Base-by-base conservation (phyloP, 2,113 vertebrate genomes). In the Taxidea taxus region DNA sequence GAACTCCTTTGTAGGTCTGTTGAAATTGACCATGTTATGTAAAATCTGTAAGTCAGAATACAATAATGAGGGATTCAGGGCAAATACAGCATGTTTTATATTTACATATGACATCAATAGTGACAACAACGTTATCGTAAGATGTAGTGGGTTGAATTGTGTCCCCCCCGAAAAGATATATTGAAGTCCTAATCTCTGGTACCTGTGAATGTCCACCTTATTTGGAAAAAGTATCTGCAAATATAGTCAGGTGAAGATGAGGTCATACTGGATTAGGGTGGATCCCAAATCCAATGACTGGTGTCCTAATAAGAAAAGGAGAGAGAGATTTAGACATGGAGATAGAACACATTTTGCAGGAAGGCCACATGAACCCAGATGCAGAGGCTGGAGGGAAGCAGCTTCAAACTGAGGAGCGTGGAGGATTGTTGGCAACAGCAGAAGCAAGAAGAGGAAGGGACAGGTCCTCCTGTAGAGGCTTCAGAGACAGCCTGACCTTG, bases 371-470 rank as follows among this genome's bases (percentile, higher is more conserved):
- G 47, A 42, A 37, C 31, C 56, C 64, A 10, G 51, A 82, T 66
- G 80, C 31, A 58, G 90, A 60, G 37, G 12, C 0, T 4, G 64
- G 31, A 29, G 51, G 2, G 7, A 58, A 54, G 15, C 39, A 21
- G 49, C 37, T 16, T 20, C 10, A 29, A n/a, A 42, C 11, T 60
- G 15, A n/a, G 29, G 23, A 56, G 4, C 0, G 2, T 2, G 1
- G 6, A 51, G 49, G 29, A 23, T 21, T 20, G 39, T 21, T 25
- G 87, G 72, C 87, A 37, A 62, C 56, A 7, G 44, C n/a, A 15
- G 44, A 39, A 29, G 44, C 44, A 31, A 39, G n/a, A 62, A 27
- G 34, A 51, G n/a, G 27, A 47, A 31, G 47, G 44, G 25, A 16
- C 21, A 25, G 13, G 3, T 14, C 11, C 39, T 72, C 39, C 39